Percentiles rank a stretch among this genome's conserved stretches.
phyloP scores from a whole-genome alignment of 1,140 invertebrate species.

The Cepaea nemoralis region DNA sequence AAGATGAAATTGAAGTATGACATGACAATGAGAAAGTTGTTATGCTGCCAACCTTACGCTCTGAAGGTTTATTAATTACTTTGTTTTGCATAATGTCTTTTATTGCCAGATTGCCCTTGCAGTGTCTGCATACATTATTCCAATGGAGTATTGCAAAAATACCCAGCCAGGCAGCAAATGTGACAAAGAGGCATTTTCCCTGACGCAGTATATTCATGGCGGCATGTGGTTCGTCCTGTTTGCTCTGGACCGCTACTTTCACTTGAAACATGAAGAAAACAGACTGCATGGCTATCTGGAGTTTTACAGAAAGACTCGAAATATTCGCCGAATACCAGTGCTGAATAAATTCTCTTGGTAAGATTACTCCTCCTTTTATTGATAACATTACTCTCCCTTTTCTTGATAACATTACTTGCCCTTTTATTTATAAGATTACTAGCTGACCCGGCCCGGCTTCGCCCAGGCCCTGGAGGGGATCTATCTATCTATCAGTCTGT shows the following conservation, averaged over 20 bases:
- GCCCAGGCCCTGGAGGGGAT: too few relatives aligned
- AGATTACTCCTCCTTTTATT: too few relatives aligned
- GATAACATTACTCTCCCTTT: too few relatives aligned
- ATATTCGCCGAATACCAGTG: slow-evolving; percentile 58
- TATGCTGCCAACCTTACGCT: too few relatives aligned
- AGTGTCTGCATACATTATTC: slow-evolving; percentile 46
- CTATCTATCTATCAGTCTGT: too few relatives aligned
- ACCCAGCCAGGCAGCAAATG: background rate
- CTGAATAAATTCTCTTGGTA: slow-evolving; percentile 59
- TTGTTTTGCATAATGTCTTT: too few relatives aligned
- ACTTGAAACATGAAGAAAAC: slow-evolving; percentile 54
- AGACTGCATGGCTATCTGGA: slow-evolving; percentile 61
- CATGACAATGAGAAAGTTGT: too few relatives aligned
- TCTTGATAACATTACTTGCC: too few relatives aligned
- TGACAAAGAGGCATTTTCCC: slow-evolving; percentile 36
- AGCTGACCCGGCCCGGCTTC: too few relatives aligned
- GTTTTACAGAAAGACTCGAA: slow-evolving; percentile 60
- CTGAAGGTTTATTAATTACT: too few relatives aligned
- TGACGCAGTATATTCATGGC: slow-evolving; percentile 55
- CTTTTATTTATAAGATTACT: too few relatives aligned
- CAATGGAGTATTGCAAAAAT: slow-evolving; percentile 37
- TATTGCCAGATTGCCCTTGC: slow-evolving; percentile 9
- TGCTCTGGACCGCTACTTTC: slow-evolving; percentile 52
- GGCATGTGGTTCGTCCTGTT: slow-evolving; percentile 59
- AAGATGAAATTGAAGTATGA: too few relatives aligned